A percentile compares a stretch with the other conserved stretches of the same genome.
phyloP scores from a whole-genome alignment of 1,140 invertebrate species.

The Ctenoplectra terminalis region DNA sequence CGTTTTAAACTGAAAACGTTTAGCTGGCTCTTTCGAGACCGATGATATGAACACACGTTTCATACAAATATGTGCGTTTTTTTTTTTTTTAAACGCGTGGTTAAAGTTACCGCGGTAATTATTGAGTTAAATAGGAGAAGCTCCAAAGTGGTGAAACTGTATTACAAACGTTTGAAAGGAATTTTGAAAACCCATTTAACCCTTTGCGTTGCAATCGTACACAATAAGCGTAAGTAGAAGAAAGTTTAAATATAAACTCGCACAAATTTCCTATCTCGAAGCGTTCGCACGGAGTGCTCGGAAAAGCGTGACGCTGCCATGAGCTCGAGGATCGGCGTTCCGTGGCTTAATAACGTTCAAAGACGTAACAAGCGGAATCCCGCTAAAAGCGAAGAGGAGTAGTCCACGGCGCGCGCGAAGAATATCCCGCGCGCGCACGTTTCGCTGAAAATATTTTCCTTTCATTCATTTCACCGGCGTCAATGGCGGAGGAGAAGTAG shows the following conservation, averaged over 20 bases:
- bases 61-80: too few relatives aligned
- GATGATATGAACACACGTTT: background rate
- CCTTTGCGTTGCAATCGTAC: too few relatives aligned
- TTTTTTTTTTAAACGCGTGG: too few relatives aligned
- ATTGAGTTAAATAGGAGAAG: too few relatives aligned
- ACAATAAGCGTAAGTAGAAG: too few relatives aligned
- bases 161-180: too few relatives aligned
- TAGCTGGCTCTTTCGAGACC: background rate
- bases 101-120: too few relatives aligned
- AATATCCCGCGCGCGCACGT: background rate
- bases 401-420: background rate
- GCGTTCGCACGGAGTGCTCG: background rate
- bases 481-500: background rate
- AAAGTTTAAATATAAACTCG: background rate
- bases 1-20: background rate
- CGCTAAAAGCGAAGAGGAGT: constrained; percentile 7
- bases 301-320: background rate
- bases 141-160: too few relatives aligned
- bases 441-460: constrained; percentile 22
- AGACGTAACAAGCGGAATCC: constrained; percentile 31
- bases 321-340: background rate
- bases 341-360: constrained; percentile 14
- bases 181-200: too few relatives aligned
- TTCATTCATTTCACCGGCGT: background rate
- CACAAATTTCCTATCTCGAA: background rate